Evolutionary conservation across 2,113 vertebrate species (phyloP).

Genomic region (Rhizomys pruinosus): DNA sequence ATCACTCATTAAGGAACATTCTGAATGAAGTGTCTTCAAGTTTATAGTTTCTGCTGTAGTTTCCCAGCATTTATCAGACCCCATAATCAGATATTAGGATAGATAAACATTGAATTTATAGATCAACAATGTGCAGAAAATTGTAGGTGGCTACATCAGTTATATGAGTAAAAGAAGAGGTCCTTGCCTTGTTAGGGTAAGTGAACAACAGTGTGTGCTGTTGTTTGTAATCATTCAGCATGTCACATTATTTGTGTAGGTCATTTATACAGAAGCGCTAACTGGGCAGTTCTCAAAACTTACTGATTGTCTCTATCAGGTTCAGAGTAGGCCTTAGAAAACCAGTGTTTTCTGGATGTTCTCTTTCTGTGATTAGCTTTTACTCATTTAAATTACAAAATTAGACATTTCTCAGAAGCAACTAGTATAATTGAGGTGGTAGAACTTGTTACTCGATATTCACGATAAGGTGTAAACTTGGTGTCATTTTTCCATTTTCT

Average conservation of each 20-base stretch:
- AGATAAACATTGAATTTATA: not conserved
- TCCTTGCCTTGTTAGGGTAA: not conserved
- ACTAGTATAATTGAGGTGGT: not conserved
- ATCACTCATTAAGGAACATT: not conserved
- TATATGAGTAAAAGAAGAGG: constrained; percentile 7
- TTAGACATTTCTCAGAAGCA: not conserved
- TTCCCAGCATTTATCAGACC: constrained; percentile 15
- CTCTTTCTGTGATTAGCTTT: not conserved
- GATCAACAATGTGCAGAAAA: constrained; percentile 16
- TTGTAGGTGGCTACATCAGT: not conserved
- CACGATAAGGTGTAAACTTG: not conserved
- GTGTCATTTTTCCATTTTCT: not conserved
- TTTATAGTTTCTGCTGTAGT: constrained; percentile 32
- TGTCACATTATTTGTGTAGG: not conserved
- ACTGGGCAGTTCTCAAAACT: not conserved
- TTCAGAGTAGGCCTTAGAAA: constrained; percentile 1
- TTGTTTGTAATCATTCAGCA: not conserved
- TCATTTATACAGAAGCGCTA: constrained; percentile 2
- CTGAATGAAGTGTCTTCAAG: constrained; percentile 22
- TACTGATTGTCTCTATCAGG: not conserved
- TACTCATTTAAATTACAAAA: not conserved
- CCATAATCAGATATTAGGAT: not conserved
- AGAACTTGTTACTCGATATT: not conserved
- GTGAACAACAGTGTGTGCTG: not conserved
- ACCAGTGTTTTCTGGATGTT: not conserved